These are phyloP conservation scores for Brienomyrus brachyistius DNA, from an alignment of 2,113 vertebrate species.

Conservation along the genomic window DNA sequence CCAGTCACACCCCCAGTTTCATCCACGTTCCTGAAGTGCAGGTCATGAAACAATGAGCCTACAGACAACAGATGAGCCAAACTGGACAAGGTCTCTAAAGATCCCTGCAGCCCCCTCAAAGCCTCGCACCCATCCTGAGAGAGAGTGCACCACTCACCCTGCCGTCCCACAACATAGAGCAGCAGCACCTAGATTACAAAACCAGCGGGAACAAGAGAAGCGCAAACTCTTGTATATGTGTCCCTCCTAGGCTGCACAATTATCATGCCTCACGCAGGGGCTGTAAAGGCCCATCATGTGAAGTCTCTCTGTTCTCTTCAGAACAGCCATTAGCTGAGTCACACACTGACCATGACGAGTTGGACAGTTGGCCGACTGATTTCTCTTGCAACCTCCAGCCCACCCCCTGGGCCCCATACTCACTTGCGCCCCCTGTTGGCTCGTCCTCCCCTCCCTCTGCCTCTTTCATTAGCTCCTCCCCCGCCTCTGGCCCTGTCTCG, in stretches of 20 bases:
- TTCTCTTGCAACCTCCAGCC: neutral
- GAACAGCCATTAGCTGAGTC: neutral
- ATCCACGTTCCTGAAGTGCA: conserved; percentile 53
- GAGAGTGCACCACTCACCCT: too few species aligned
- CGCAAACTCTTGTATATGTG: neutral
- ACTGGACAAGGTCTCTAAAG: neutral
- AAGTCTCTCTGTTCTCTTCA: neutral
- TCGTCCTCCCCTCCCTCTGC: conserved; percentile 63
- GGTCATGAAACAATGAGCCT: neutral
- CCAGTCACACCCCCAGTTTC: conserved; percentile 47
- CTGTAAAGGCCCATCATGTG: neutral
- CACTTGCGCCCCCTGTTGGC: conserved; percentile 60
- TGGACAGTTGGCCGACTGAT: neutral
- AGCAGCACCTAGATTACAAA: too few species aligned
- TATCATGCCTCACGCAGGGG: neutral
- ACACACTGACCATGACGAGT: neutral
- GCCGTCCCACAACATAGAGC: too few species aligned
- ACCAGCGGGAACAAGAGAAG: neutral
- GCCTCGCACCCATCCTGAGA: neutral
- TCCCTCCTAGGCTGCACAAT: neutral
- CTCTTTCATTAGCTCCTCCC: conserved; percentile 43
- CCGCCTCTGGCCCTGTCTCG: conserved; percentile 53
- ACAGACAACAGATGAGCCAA: neutral
- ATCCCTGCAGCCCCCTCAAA: neutral
- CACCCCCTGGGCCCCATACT: neutral